These are phyloP conservation scores for Coccyzus lansbergi DNA, from an alignment of 2,797 vertebrate species.

Conservation along the genomic window DNA sequence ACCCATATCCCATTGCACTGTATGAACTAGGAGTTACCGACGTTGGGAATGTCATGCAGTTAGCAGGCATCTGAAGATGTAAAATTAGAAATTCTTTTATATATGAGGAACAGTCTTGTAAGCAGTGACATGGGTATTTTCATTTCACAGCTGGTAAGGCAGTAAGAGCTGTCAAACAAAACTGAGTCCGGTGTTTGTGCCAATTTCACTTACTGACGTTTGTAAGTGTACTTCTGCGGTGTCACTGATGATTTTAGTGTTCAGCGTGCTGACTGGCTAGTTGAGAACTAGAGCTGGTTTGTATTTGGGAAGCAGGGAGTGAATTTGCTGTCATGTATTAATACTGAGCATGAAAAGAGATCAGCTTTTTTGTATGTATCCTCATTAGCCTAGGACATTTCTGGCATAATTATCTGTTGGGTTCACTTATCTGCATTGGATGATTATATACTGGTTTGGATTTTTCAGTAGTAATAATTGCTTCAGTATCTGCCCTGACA, in stretches of 20 bases:
- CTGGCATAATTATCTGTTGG: neutral
- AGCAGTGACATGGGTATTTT: conserved; percentile 20
- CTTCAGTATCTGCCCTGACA: neutral
- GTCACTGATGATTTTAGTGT: neutral
- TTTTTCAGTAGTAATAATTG: neutral
- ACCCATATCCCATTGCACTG: rapidly evolving
- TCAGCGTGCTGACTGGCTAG: neutral
- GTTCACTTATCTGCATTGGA: neutral
- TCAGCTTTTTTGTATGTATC: neutral
- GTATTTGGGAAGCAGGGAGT: neutral
- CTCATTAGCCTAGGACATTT: neutral
- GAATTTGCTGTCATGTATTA: neutral
- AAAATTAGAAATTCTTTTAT: conserved; percentile 12
- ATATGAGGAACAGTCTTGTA: neutral
- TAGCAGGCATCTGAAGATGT: conserved; percentile 7
- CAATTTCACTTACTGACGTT: neutral
- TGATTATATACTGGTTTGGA: neutral
- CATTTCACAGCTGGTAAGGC: neutral
- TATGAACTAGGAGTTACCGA: neutral
- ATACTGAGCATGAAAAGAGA: neutral
- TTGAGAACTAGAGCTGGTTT: neutral
- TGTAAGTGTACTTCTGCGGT: neutral
- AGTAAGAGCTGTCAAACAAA: conserved; percentile 36
- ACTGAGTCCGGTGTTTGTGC: neutral
- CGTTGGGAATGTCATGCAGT: neutral